Percentiles rank a stretch among this genome's conserved stretches.
These are phyloP conservation scores for Lophotis ruficrista DNA, from an alignment of 2,113 vertebrate species.

Conservation along the genomic window DNA sequence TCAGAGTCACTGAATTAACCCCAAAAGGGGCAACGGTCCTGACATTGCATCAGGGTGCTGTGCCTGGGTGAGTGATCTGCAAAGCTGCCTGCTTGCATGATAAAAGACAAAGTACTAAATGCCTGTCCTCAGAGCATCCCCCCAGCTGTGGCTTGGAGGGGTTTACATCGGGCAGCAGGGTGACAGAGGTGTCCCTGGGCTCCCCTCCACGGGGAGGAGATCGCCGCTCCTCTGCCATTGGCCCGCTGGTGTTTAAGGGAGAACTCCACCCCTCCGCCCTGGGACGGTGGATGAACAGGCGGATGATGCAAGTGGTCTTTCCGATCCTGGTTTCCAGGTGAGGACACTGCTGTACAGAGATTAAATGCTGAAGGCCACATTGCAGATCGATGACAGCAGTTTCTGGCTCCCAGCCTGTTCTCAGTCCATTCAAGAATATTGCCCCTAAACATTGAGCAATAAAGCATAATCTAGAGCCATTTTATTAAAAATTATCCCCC, in stretches of 20 bases:
- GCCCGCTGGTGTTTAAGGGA: background rate
- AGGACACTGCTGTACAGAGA: conserved; percentile 29
- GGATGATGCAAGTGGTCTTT: conserved; percentile 46
- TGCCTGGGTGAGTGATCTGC: background rate
- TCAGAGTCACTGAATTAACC: background rate
- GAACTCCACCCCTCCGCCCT: conserved; percentile 9
- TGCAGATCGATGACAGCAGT: background rate
- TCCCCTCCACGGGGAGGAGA: conserved; percentile 31
- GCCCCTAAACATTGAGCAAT: conserved; percentile 51
- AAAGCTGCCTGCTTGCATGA: background rate
- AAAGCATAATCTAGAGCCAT: background rate
- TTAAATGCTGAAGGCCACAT: conserved; percentile 48
- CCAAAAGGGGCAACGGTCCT: background rate
- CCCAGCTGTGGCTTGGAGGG: background rate
- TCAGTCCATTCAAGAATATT: conserved; percentile 43
- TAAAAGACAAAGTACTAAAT: background rate
- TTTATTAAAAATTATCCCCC: conserved; percentile 51
- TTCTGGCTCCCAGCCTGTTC: background rate
- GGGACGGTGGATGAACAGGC: background rate
- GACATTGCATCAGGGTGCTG: background rate
- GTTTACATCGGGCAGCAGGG: background rate
- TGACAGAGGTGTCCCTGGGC: conserved; percentile 1
- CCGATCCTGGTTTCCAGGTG: background rate
- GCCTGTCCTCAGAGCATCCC: background rate
- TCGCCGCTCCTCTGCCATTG: conserved; percentile 38